Evolutionary conservation across 2,113 vertebrate species (phyloP).

Genomic region (Dolichotis patagonum): DNA sequence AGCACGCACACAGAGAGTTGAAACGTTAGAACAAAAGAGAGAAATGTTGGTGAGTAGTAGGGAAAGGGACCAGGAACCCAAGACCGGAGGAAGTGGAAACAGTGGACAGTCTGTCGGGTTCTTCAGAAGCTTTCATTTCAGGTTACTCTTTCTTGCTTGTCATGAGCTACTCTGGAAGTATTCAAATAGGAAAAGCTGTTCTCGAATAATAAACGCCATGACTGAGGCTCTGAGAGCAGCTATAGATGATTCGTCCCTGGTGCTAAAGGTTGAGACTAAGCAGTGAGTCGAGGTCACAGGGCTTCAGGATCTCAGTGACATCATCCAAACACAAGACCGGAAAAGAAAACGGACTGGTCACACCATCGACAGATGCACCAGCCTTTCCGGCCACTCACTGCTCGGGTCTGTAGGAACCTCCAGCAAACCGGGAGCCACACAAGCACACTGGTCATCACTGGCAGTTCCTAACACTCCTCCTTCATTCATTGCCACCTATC

Average conservation of each 20-base stretch:
- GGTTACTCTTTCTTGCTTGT: neutral
- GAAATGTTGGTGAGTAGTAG: neutral
- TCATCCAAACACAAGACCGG: neutral
- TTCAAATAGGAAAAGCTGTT: neutral
- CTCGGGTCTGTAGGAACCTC: too few species aligned
- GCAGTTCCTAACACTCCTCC: neutral
- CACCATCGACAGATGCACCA: too few species aligned
- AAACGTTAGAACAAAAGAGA: neutral
- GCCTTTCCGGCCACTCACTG: neutral
- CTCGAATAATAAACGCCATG: neutral
- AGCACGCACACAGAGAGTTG: neutral
- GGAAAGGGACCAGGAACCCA: neutral
- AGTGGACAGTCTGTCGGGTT: neutral
- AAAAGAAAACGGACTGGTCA: fast-evolving
- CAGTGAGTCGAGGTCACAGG: neutral
- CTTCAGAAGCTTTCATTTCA: neutral
- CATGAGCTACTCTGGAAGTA: neutral
- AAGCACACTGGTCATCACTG: neutral
- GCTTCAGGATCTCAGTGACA: neutral
- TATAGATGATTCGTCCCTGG: too few species aligned
- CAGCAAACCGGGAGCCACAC: neutral
- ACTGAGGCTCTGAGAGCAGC: neutral
- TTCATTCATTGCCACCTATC: neutral
- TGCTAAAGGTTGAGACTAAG: neutral
- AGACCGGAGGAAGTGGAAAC: neutral